phyloP scores from a whole-genome alignment of 2,797 vertebrate species.

The Oceanodroma leucorhoa region DNA sequence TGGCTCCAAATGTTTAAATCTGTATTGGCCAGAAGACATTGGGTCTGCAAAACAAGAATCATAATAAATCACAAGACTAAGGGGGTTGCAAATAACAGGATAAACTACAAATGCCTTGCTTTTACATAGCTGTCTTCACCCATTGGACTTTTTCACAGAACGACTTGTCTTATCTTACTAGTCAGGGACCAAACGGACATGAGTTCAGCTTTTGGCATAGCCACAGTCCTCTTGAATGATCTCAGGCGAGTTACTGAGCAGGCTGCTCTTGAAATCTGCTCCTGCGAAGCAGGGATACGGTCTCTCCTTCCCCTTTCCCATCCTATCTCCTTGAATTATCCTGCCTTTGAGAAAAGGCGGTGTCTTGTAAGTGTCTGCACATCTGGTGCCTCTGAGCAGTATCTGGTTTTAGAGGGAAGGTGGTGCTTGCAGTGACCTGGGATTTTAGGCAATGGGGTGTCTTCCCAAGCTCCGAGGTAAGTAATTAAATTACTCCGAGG shows the following conservation, averaged over 20 bases:
- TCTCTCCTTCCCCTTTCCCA: not conserved
- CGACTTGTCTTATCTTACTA: constrained; percentile 14
- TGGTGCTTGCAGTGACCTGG: not conserved
- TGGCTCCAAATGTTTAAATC: not conserved
- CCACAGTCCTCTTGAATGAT: not conserved
- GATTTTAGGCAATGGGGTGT: not conserved
- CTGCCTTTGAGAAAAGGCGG: fast-evolving
- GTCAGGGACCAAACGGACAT: not conserved
- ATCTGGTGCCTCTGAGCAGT: not conserved
- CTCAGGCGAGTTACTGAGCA: not conserved
- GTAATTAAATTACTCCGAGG: not conserved
- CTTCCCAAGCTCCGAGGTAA: not conserved
- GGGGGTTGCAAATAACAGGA: not conserved
- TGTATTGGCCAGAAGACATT: not conserved
- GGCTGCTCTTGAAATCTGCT: not conserved
- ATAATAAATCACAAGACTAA: not conserved
- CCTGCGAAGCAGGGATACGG: not conserved
- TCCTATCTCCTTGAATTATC: not conserved
- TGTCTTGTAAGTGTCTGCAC: not conserved
- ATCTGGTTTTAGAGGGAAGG: not conserved
- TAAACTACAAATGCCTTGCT: not conserved
- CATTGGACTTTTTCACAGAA: not conserved
- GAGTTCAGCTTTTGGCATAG: constrained; percentile 48
- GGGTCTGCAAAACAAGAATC: not conserved
- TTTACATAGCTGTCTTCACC: constrained; percentile 26